Percentiles rank a stretch among this genome's conserved stretches.
These are phyloP conservation scores for Pholis gunnellus DNA, from an alignment of 2,113 vertebrate species.

Conservation along the genomic window DNA sequence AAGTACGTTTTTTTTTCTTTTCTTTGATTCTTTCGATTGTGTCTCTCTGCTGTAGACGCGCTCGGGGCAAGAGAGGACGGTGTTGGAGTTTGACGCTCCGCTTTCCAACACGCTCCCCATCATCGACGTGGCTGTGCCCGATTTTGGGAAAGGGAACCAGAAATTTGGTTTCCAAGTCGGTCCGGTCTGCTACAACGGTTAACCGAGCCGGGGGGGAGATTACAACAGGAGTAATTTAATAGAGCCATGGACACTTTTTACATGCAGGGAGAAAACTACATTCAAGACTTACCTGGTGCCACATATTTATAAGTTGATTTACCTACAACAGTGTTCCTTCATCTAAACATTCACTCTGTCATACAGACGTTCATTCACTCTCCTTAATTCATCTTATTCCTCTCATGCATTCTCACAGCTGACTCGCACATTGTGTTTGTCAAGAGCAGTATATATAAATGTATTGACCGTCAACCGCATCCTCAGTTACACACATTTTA, in stretches of 20 bases:
- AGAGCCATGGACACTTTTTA: slow-evolving; percentile 76
- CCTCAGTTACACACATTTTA: not conserved
- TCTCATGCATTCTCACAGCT: slow-evolving; percentile 2
- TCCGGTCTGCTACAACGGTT: slow-evolving; percentile 94
- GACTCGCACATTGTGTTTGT: slow-evolving; percentile 20
- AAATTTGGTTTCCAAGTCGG: slow-evolving; percentile 99
- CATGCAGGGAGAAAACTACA: slow-evolving; percentile 73
- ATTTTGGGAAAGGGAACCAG: slow-evolving; percentile 95
- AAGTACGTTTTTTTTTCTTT: not conserved
- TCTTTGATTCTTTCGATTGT: not conserved
- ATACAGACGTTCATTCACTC: slow-evolving; percentile 15
- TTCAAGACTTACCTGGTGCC: slow-evolving; percentile 51
- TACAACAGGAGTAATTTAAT: slow-evolving; percentile 55
- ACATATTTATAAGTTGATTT: slow-evolving; percentile 76
- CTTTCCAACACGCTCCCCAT: slow-evolving; percentile 92
- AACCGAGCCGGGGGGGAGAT: slow-evolving; percentile 55
- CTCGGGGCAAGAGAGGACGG: slow-evolving; percentile 92
- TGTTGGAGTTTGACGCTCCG: slow-evolving; percentile 91
- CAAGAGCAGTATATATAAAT: not conserved
- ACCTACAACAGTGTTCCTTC: slow-evolving; percentile 62
- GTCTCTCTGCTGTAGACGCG: slow-evolving; percentile 84
- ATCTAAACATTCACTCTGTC: not conserved
- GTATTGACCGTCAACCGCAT: not conserved
- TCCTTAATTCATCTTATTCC: not conserved
- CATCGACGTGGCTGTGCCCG: slow-evolving; percentile 92